phyloP scores from a whole-genome alignment of 2,797 vertebrate genomes.

The Stomatorhinus walkeri region DNA sequence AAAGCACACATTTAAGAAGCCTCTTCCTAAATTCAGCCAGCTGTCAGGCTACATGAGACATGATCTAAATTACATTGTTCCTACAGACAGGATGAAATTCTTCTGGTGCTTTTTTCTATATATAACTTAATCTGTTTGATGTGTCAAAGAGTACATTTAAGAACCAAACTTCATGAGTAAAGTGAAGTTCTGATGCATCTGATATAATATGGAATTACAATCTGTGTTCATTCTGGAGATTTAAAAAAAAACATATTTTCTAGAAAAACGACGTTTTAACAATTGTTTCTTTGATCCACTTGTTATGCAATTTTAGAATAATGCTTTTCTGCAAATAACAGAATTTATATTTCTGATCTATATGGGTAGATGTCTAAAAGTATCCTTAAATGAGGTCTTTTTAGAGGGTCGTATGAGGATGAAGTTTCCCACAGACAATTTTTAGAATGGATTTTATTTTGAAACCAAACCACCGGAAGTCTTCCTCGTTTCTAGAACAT shows the following conservation, averaged over 20 bases:
- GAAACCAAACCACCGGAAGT: conserved; percentile 12
- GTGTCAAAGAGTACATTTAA: neutral
- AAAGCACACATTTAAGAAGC: neutral
- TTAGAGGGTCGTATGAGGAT: neutral
- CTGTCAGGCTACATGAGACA: neutral
- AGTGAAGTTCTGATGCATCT: neutral
- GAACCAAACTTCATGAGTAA: neutral
- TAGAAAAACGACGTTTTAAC: neutral
- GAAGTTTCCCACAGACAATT: neutral
- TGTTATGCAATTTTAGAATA: neutral
- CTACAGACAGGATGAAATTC: neutral
- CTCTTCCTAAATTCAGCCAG: neutral
- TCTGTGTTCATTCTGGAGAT: neutral
- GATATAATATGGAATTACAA: neutral
- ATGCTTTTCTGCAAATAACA: neutral
- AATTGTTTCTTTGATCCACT: neutral
- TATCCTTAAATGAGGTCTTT: neutral
- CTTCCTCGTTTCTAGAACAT: neutral
- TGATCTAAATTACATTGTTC: neutral
- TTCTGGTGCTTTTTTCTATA: neutral
- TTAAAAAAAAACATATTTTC: neutral
- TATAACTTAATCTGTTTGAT: neutral
- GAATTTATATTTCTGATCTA: neutral
- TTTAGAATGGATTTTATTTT: conserved; percentile 18
- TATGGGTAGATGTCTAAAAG: neutral